Evolutionary conservation across 2,888 invertebrate genomes (phyloP), one percentile per base, ranked within the genome.

Genomic region (Lapara coniferarum): DNA sequence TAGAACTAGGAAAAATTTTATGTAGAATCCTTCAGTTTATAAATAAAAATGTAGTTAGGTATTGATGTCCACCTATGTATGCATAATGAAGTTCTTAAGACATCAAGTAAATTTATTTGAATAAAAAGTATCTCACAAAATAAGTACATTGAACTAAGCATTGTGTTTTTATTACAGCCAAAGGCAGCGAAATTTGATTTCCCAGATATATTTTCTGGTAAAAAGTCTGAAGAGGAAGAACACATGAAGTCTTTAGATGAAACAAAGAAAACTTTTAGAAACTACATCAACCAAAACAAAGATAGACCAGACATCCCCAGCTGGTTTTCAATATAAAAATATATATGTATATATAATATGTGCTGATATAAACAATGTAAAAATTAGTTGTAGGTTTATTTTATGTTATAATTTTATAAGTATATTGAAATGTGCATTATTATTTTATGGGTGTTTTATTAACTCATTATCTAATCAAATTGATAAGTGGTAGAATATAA

Each of bases 141-240:
- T 37, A 58, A 14, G 37, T 37, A 14, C 37, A 37, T 44, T 16
- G 10, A 2, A n/a, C 4, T 53, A 66, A 53, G 53, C 37, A 44
- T 1, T 53, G 10, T 37, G 37, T 46, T 57, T 46, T 53, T 7
- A n/a, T 94, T 95, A 8, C 89, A 98, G 97, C 96, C 96, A 0
- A 96, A 95, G 83, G 95, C 95, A 13, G 91, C 95, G 79, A 94
- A 92, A 68, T 98, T 98, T 90, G 94, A 95, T 73, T 98, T 96
- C 85, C 98, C 98, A 0, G 94, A 97, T 58, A 72, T 98, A 57
- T 97, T 96, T 85, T 91, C 94, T 46, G 90, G 92, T 55, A 80
- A 87, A 55, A 90, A 93, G 56, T 91, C 94, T 68, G 91, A 95
- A n/a, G 88, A 94, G 52, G 95, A 95, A 69, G 95, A 96, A n/a